phyloP scores from a whole-genome alignment of 2,888 invertebrate species.

The Bhutanitis thaidina region DNA sequence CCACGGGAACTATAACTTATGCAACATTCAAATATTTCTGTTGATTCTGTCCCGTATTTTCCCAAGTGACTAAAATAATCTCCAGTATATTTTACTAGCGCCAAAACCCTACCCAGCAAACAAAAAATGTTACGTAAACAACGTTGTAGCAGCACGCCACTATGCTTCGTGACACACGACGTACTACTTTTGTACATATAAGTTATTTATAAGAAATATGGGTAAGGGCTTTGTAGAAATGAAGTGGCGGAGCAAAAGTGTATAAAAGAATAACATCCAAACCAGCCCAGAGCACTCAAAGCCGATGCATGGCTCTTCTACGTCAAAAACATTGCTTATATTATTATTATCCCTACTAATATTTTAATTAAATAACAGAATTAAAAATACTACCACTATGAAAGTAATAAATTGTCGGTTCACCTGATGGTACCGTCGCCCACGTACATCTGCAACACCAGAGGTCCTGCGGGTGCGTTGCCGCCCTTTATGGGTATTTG shows the following conservation, averaged over 20 bases:
- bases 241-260: slow-evolving; percentile 1
- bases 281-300: too few species aligned
- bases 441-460: too few species aligned
- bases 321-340: too few species aligned
- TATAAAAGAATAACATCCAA: too few species aligned
- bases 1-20: slow-evolving; percentile 25
- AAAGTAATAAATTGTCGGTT: too few species aligned
- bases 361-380: too few species aligned
- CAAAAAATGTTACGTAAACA: slow-evolving; percentile 34
- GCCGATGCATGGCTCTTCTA: too few species aligned
- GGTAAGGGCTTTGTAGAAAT: slow-evolving; percentile 1
- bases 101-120: slow-evolving; percentile 30
- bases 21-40: slow-evolving; percentile 25
- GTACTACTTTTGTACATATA: slow-evolving; percentile 30
- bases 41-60: slow-evolving; percentile 27
- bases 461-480: too few species aligned
- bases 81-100: slow-evolving; percentile 24
- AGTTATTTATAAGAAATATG: slow-evolving; percentile 25
- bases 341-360: too few species aligned
- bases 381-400: too few species aligned
- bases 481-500: too few species aligned
- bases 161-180: slow-evolving; percentile 28
- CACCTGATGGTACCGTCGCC: too few species aligned
- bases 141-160: slow-evolving; percentile 37
- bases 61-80: slow-evolving; percentile 23